A percentile compares a stretch with the other conserved stretches of the same genome.
These are phyloP conservation scores for Phymanthus crucifer DNA, from an alignment of 92 coral and sea anemone genomes.

Conservation along the genomic window DNA sequence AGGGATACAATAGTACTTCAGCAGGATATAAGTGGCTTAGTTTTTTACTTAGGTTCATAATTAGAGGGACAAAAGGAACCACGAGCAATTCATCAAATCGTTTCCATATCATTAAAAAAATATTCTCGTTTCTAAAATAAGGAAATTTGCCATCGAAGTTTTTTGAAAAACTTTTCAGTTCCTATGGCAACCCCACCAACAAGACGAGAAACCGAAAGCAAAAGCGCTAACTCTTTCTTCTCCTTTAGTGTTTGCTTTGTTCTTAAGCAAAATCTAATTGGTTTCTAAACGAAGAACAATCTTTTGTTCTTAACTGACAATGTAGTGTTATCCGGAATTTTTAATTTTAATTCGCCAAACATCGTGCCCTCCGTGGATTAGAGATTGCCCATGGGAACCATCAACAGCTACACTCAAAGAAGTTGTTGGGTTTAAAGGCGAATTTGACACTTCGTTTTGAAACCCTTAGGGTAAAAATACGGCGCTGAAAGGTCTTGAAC, in stretches of 20 bases:
- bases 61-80: neutral
- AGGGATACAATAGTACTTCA: neutral
- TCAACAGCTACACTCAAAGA: neutral
- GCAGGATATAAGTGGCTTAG: neutral
- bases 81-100: neutral
- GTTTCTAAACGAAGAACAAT: slow-evolving; percentile 36
- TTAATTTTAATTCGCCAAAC: slow-evolving; percentile 22
- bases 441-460: slow-evolving; percentile 36
- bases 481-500: slow-evolving; percentile 2
- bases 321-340: slow-evolving; percentile 19
- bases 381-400: slow-evolving; percentile 38
- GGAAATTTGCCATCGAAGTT: neutral
- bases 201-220: neutral
- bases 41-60: neutral
- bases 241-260: slow-evolving; percentile 36
- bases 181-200: slow-evolving; percentile 30
- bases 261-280: slow-evolving; percentile 39
- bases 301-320: slow-evolving; percentile 32
- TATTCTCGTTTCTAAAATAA: neutral
- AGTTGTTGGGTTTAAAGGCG: neutral
- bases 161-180: slow-evolving; percentile 1
- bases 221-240: slow-evolving; percentile 24
- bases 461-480: slow-evolving; percentile 16
- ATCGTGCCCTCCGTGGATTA: slow-evolving; percentile 22
- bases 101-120: neutral